These are phyloP conservation scores for Phalanger gymnotis DNA, from an alignment of 2,797 vertebrate genomes.

Conservation along the genomic window DNA sequence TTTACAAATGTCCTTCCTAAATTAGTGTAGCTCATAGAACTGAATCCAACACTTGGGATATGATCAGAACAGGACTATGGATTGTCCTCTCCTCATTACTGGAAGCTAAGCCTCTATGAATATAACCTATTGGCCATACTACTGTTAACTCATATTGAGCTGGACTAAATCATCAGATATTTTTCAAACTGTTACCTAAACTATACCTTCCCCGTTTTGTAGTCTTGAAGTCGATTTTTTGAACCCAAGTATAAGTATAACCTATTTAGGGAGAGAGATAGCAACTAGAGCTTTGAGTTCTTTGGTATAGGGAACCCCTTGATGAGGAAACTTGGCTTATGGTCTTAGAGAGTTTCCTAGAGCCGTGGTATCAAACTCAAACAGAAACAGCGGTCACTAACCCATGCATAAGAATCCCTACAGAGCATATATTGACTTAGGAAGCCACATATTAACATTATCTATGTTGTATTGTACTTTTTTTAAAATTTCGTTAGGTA, in stretches of 20 bases:
- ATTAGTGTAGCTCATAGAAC: neutral
- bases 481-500: neutral
- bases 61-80: neutral
- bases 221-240: neutral
- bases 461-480: neutral
- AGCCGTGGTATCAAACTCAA: neutral
- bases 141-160: neutral
- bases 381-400: neutral
- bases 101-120: neutral
- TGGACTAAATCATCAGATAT: neutral
- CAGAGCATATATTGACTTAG: neutral
- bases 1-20: neutral
- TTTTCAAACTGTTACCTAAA: neutral
- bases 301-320: neutral
- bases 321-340: neutral
- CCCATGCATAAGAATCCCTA: neutral
- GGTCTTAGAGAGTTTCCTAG: neutral
- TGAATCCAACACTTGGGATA: neutral
- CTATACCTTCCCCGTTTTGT: neutral
- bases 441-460: neutral
- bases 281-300: neutral
- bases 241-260: neutral
- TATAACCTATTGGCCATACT: neutral
- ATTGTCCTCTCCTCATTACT: neutral
- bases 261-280: neutral